A percentile compares a stretch with the other conserved stretches of the same genome.
phyloP scores from a whole-genome alignment of 2,113 vertebrate species.

The Cyprinus carpio region DNA sequence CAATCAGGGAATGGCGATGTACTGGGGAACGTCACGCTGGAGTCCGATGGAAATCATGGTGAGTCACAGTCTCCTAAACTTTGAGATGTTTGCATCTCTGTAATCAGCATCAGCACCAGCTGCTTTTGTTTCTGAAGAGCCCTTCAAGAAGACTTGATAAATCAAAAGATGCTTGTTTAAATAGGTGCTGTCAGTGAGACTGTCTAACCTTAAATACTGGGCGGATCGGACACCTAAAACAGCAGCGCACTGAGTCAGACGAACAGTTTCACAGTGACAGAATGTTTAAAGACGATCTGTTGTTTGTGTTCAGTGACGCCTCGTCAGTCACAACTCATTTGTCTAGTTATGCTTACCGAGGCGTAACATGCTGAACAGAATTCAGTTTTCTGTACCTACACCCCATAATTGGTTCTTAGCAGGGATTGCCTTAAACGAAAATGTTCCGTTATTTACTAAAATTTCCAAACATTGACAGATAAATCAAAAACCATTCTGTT shows the following conservation, averaged over 20 bases:
- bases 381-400: neutral
- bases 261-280: neutral
- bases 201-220: neutral
- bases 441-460: too few species aligned
- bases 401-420: neutral
- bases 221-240: neutral
- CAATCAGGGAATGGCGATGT: constrained; percentile 91
- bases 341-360: neutral
- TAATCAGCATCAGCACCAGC: neutral
- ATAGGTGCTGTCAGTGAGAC: constrained; percentile 18
- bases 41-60: constrained; percentile 93
- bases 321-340: neutral
- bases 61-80: constrained; percentile 43
- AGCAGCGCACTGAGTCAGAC: neutral
- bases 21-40: constrained; percentile 93
- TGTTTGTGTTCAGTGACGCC: neutral
- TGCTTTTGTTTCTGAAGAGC: neutral
- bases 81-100: neutral
- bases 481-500: too few species aligned
- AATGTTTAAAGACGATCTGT: constrained; percentile 1
- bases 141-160: neutral
- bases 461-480: too few species aligned
- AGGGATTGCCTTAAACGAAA: neutral
- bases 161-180: constrained; percentile 27
- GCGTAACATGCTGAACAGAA: too few species aligned